A percentile compares a stretch with the other conserved stretches of the same genome.
Conservation (phyloP, 2,797 vertebrate species). For the Enteromius trimaculatus region DNA sequence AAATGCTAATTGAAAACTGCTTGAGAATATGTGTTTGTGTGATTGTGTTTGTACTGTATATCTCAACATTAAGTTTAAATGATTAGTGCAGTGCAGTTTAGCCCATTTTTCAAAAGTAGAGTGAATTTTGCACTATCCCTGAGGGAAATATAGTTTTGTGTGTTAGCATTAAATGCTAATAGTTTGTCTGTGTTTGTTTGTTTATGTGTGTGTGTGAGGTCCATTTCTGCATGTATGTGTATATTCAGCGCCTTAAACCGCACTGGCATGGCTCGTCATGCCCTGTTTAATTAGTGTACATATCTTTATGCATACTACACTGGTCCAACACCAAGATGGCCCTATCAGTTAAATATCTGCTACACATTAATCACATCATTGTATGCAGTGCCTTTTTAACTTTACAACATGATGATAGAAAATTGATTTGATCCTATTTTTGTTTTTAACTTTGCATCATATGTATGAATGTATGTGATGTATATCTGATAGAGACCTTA, state of each 20-base stretch:
- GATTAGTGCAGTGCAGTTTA: not conserved
- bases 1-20: slow-evolving; percentile 2
- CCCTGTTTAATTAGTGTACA: not conserved
- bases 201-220: not conserved
- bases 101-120: not conserved
- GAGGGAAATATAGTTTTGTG: not conserved
- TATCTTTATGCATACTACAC: not conserved
- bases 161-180: not conserved
- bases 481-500: not conserved
- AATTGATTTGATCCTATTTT: not conserved
- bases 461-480: not conserved
- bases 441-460: not conserved
- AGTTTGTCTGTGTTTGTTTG: not conserved
- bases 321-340: slow-evolving; percentile 11
- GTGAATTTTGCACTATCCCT: not conserved
- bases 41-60: not conserved
- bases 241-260: not conserved
- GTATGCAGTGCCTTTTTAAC: slow-evolving; percentile 19
- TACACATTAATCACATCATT: not conserved
- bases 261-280: slow-evolving; percentile 8
- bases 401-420: not conserved
- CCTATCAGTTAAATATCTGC: not conserved
- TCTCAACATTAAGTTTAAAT: not conserved
- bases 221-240: slow-evolving; percentile 23
- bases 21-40: not conserved